Evolutionary conservation across 2,888 invertebrate species (phyloP), one percentile per base, ranked within the genome.

Genomic region (Pogonocherus hispidulus): DNA sequence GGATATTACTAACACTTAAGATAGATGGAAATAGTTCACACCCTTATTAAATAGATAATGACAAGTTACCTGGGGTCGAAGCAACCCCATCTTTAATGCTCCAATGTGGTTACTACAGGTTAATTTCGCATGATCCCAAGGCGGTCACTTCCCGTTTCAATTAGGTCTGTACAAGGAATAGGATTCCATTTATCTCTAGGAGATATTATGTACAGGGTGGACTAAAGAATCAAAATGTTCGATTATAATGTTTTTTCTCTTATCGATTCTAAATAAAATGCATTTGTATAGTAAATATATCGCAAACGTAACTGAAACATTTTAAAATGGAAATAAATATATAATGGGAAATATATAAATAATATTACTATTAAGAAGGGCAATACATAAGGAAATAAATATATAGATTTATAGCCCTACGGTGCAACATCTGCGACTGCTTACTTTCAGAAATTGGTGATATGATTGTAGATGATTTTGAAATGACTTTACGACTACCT

Each of bases 131-230:
- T 67, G 65, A 70, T 73, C 72, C 70, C 69, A 55, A 67, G 69
- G 57, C 67, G 66, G 64, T 64, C 67, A 72, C 62, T 72, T 71
- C 66, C 70, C 52, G 49, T 69, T 74, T 72, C 70, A 72, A 74
- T 74, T 74, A 74, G 66, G 69, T 59, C 69, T 47, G 22, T 71
- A 69, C 69, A 71, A 66, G 63, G 52, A 62, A 65, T 67, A 60
- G 72, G 63, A 68, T 70, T 66, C 65, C 63, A 70, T 65, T 69
- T 66, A 47, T 70, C 72, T 70, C 59, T 55, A 37, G 54, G 51
- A 19, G 54, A 55, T 16, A n/a, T 57, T 59, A 56, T 63, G 19
- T 55, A 55, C 55, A 55, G 5, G 37, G 20, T 22, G 54, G 1
- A 16, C 3, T 2, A 19, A 55, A 35, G 18, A 19, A 37, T n/a